Evolutionary conservation across 2,888 invertebrate species (phyloP).

Genomic region (Amiota minor): DNA sequence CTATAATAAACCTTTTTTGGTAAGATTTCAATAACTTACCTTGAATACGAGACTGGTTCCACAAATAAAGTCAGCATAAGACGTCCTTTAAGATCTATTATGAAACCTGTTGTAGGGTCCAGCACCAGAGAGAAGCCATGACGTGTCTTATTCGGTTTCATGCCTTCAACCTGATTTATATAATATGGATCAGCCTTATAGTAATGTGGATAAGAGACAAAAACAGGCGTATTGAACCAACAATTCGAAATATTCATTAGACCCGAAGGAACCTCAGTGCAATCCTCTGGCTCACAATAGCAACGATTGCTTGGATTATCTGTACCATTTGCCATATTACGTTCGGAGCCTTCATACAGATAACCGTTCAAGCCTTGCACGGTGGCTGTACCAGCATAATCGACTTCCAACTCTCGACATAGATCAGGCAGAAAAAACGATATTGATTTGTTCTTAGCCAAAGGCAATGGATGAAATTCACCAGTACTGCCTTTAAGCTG

Average conservation of each 20-base stretch:
- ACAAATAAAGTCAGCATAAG: conserved; percentile 84
- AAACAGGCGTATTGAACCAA: conserved; percentile 85
- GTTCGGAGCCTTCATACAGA: conserved; percentile 78
- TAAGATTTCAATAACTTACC: conserved; percentile 75
- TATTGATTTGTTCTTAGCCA: conserved; percentile 76
- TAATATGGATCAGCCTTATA: conserved; percentile 83
- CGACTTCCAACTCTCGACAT: conserved; percentile 80
- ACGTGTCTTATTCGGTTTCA: conserved; percentile 79
- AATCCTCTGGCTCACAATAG: conserved; percentile 77
- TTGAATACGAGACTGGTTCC: conserved; percentile 77
- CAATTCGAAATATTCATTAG: conserved; percentile 83
- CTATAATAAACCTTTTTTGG: too few relatives aligned
- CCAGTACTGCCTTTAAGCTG: conserved; percentile 82
- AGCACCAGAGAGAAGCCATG: conserved; percentile 84
- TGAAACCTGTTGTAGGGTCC: conserved; percentile 84
- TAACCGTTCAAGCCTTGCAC: conserved; percentile 78
- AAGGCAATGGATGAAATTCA: conserved; percentile 82
- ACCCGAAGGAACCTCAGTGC: conserved; percentile 80
- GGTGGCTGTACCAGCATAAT: conserved; percentile 76
- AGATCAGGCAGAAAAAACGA: conserved; percentile 83
- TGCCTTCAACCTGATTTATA: conserved; percentile 78
- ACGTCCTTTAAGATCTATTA: conserved; percentile 82
- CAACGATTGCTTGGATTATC: conserved; percentile 78
- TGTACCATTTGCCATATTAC: conserved; percentile 80
- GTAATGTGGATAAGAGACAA: conserved; percentile 88